Conservation (phyloP, 2,113 vertebrate species). For the Nothoprocta perdicaria region DNA sequence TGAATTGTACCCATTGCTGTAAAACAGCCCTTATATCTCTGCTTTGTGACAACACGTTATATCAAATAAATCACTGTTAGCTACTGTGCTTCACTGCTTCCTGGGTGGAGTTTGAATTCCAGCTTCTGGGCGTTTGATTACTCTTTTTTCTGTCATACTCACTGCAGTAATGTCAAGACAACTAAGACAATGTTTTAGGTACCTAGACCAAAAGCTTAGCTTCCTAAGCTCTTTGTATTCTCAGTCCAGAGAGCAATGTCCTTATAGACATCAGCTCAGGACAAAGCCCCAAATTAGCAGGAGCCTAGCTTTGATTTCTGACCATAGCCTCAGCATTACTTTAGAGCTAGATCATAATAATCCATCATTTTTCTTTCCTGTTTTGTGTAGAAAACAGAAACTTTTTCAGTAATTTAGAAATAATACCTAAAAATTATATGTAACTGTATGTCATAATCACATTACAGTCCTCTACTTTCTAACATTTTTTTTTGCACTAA, state of each 20-base stretch:
- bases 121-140: background rate
- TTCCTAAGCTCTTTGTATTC: background rate
- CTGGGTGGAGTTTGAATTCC: background rate
- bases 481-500: constrained; percentile 1
- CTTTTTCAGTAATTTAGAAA: background rate
- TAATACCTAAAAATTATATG: background rate
- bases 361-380: background rate
- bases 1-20: background rate
- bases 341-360: background rate
- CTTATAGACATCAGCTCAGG: background rate
- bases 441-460: background rate
- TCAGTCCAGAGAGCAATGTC: background rate
- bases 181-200: background rate
- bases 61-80: background rate
- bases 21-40: background rate
- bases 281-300: background rate
- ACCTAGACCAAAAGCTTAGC: background rate
- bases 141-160: background rate
- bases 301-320: background rate
- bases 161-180: background rate
- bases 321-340: background rate
- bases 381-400: background rate
- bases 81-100: background rate
- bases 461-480: background rate
- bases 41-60: background rate